Base-by-base conservation (phyloP, 2,797 vertebrate genomes). In the Xiphophorus birchmanni region DNA sequence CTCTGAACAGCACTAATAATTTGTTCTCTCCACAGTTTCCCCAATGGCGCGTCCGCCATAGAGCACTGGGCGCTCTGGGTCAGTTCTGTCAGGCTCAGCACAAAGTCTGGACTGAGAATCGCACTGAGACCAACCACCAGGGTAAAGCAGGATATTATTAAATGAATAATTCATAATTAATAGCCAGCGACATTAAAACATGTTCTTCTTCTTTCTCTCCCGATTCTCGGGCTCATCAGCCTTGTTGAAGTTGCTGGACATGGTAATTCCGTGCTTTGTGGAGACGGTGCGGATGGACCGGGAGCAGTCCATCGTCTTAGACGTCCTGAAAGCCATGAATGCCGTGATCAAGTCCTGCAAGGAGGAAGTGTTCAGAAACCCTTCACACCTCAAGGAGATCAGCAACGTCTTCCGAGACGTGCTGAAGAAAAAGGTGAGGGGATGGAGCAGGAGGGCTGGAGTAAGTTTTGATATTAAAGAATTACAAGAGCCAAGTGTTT, bases 301-400 rank as follows among this genome's bases (percentile, higher is more conserved):
- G 0, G 97, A 98, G 85, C 95, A 97, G 0, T 95, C 95, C 11
- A 97, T 97, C 81, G 97, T 97, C 44, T 97, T 98, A 97, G 93
- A 91, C 0, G 86, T 96, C 58, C 90, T 98, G 81, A 97, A 98
- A 89, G 87, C 95, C 60, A 92, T 98, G 92, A 97, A 96, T 0
- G 78, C 47, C 3, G 86, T 97, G 75, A 89, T 98, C 7, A 96
- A 94, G 74, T 86, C 92, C 54, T 97, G 97, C 80, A 95, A 96
- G 78, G 84, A 84, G 21, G 94, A 97, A 29, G 94, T 86, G 0
- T 92, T 98, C 78, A 93, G 86, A 83, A 92, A 91, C 10, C 92
- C 97, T 0, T 87, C 89, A 0, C 93, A 90, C 47, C 93, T 98
- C 2, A 89, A 93, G 0, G 95, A 97, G 56, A 93, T 98, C 88